These are phyloP conservation scores for Sphaerodactylus townsendi DNA, from an alignment of 2,113 vertebrate genomes.

Conservation along the genomic window DNA sequence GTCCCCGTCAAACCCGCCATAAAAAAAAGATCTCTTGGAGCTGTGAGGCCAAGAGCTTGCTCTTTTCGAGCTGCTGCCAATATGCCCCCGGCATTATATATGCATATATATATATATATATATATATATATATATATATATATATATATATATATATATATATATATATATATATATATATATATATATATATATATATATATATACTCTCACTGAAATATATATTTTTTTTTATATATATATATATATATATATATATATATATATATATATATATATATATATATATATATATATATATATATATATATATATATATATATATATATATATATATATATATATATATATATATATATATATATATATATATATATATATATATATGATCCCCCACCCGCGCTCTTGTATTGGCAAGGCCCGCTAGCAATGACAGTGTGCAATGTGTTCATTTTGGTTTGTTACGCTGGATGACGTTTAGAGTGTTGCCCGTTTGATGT, in stretches of 20 bases:
- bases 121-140: background rate
- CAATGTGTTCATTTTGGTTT: constrained; percentile 50
- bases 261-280: constrained; percentile 23
- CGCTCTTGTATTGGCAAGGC: constrained; percentile 52
- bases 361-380: constrained; percentile 23
- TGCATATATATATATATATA: background rate
- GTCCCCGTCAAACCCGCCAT: background rate
- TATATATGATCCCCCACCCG: background rate
- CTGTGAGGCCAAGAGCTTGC: constrained; percentile 23
- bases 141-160: constrained; percentile 22
- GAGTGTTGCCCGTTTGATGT: constrained; percentile 66
- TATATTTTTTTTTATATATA: too few species aligned
- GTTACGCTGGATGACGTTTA: constrained; percentile 59
- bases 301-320: constrained; percentile 28
- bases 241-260: constrained; percentile 23
- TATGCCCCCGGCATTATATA: constrained; percentile 33
- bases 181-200: constrained; percentile 23
- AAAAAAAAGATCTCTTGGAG: constrained; percentile 31
- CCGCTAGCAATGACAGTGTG: constrained; percentile 50
- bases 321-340: constrained; percentile 29
- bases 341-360: constrained; percentile 35
- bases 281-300: constrained; percentile 24
- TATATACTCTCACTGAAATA: too few species aligned
- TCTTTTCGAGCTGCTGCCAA: constrained; percentile 46
- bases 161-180: constrained; percentile 23